These are phyloP conservation scores for Lophochroa leadbeateri DNA, from an alignment of 2,113 vertebrate species.

Conservation along the genomic window DNA sequence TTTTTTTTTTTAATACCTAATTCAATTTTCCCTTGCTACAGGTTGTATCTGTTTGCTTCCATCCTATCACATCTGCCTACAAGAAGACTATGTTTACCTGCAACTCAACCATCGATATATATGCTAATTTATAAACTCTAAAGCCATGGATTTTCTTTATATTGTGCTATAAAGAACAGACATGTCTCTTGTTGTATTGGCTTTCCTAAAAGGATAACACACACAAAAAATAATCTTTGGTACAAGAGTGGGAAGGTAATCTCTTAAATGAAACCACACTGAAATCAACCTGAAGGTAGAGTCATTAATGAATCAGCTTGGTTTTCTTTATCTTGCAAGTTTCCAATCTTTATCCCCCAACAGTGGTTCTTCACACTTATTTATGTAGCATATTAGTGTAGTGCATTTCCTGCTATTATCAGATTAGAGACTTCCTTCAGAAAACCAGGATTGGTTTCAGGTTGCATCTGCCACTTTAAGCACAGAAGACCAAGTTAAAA, in stretches of 20 bases:
- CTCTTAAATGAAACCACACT: neutral
- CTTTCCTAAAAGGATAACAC: neutral
- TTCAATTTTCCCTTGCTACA: neutral
- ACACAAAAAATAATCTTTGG: neutral
- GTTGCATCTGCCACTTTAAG: neutral
- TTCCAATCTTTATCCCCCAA: neutral
- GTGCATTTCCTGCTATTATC: neutral
- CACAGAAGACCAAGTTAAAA: neutral
- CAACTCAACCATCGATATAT: neutral
- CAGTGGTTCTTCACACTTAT: neutral
- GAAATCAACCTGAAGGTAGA: neutral
- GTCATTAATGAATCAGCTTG: neutral
- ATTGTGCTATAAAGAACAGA: neutral
- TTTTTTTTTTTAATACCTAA: neutral
- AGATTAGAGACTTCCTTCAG: neutral
- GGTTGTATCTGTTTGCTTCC: neutral
- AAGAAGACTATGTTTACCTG: neutral
- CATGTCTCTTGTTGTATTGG: neutral
- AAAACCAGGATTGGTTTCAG: neutral
- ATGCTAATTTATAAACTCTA: neutral
- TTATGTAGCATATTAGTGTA: neutral
- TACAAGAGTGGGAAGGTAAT: neutral
- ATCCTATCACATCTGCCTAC: neutral
- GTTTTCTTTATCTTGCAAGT: neutral
- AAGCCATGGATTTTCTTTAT: neutral